Percentiles rank a stretch among this genome's conserved stretches.
phyloP scores from a whole-genome alignment of 2,888 invertebrate species.

The Agrotis puta region DNA sequence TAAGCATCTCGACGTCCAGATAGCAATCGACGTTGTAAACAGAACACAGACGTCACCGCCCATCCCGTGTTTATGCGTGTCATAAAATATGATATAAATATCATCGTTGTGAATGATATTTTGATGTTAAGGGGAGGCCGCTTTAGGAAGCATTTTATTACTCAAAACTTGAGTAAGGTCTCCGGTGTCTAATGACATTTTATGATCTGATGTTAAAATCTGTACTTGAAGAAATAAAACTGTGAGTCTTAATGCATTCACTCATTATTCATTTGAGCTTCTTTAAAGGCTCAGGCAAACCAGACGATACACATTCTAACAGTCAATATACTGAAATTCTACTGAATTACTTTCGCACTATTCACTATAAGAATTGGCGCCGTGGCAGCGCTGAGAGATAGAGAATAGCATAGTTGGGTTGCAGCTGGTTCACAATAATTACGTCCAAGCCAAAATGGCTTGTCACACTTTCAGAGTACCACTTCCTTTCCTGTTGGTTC shows the following conservation, averaged over 20 bases:
- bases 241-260: background rate
- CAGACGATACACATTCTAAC: no score
- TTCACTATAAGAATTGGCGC: no score
- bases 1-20: constrained; percentile 58
- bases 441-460: no score
- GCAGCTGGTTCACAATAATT: no score
- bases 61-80: constrained; percentile 69
- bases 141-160: constrained; percentile 43
- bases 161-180: constrained; percentile 31
- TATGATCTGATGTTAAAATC: background rate
- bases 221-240: background rate
- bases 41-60: constrained; percentile 69
- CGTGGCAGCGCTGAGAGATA: no score
- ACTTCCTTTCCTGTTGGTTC: background rate
- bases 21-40: constrained; percentile 66
- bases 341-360: no score
- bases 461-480: background rate
- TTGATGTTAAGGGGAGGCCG: constrained; percentile 60
- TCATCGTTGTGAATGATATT: constrained; percentile 58
- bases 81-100: constrained; percentile 73
- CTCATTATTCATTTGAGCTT: no score
- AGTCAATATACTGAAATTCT: no score
- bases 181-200: constrained; percentile 25
- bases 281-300: no score
- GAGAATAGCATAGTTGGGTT: no score